A percentile compares a stretch with the other conserved stretches of the same genome.
Conservation (phyloP, 2,888 invertebrate species). For the Chrysolina americana region DNA sequence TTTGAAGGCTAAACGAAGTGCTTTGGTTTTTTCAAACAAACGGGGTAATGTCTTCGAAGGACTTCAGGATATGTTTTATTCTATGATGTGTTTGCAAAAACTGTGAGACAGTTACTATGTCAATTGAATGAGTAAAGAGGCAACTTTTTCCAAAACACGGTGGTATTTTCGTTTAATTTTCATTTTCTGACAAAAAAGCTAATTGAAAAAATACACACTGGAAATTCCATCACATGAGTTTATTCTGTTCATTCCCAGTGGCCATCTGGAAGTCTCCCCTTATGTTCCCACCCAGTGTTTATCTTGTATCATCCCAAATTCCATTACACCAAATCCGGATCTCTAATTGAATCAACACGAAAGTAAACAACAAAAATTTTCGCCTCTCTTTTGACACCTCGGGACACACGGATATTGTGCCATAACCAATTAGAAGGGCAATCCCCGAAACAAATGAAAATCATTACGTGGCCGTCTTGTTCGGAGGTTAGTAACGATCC, state of each 20-base stretch:
- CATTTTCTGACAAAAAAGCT: too few species aligned
- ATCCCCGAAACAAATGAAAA: constrained; percentile 5
- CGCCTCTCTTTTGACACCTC: not conserved
- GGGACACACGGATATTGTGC: not conserved
- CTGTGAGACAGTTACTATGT: too few species aligned
- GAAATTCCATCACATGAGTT: not conserved
- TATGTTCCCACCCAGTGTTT: not conserved
- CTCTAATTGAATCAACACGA: not conserved
- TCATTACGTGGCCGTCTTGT: not conserved
- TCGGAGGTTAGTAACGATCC: constrained; percentile 1
- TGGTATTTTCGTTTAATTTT: too few species aligned
- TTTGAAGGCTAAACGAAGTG: too few species aligned
- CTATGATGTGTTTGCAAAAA: too few species aligned
- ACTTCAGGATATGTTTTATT: too few species aligned
- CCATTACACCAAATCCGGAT: not conserved
- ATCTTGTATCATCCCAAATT: not conserved
- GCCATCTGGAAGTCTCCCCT: not conserved
- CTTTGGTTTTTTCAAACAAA: too few species aligned
- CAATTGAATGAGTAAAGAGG: too few species aligned
- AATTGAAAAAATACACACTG: not conserved
- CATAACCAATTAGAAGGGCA: constrained; percentile 15
- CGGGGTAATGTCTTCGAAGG: too few species aligned
- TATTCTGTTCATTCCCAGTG: not conserved
- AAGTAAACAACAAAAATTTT: constrained; percentile 3
- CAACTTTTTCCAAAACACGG: too few species aligned